Conservation (phyloP, 2,113 vertebrate species). For the Gobiocypris rarus region DNA sequence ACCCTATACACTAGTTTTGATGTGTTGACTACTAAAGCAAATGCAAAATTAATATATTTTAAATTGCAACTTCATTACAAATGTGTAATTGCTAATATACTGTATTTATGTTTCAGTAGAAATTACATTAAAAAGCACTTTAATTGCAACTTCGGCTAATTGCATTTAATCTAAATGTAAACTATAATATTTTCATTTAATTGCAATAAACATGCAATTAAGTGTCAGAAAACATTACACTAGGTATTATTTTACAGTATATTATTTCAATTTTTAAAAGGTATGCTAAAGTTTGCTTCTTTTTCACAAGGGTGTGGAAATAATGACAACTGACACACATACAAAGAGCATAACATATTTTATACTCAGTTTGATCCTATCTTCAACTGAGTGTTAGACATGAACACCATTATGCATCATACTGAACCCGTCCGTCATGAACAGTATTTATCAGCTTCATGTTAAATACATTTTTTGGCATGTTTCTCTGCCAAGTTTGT, state of each 20-base stretch:
- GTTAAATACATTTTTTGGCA: slow-evolving; percentile 44
- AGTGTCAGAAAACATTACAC: no score
- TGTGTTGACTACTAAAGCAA: background rate
- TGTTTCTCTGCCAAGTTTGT: slow-evolving; percentile 30
- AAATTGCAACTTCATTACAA: background rate
- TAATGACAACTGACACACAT: no score
- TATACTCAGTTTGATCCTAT: no score
- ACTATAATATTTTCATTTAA: background rate
- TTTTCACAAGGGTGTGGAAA: no score
- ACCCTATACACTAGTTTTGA: background rate
- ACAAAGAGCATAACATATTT: no score
- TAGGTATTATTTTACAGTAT: background rate
- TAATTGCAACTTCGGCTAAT: background rate
- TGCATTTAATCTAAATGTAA: background rate
- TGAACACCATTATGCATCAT: background rate
- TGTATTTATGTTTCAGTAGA: background rate
- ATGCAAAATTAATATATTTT: background rate
- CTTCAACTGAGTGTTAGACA: no score
- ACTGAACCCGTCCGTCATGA: background rate
- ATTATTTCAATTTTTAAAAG: background rate
- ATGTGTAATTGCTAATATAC: background rate
- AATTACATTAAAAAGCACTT: no score
- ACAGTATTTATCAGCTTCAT: slow-evolving; percentile 53
- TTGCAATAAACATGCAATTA: background rate
- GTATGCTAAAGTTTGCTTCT: no score